Evolutionary conservation across 2,113 vertebrate genomes (phyloP).

Genomic region (Meleagris gallopavo): DNA sequence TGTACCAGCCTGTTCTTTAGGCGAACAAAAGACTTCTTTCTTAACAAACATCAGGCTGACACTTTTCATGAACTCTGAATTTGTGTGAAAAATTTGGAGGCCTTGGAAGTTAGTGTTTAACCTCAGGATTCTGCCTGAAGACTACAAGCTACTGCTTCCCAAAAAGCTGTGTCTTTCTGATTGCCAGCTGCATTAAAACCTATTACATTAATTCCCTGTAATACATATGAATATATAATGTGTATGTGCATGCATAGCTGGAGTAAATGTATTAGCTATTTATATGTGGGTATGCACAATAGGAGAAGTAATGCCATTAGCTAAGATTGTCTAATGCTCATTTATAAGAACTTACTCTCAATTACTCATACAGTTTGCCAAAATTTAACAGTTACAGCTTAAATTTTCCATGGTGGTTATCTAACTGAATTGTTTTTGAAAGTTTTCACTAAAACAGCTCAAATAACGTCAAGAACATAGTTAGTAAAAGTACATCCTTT

Average conservation of each 20-base stretch:
- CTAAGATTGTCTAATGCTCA: neutral
- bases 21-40: slow-evolving; percentile 57
- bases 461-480: neutral
- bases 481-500: slow-evolving; percentile 3
- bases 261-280: slow-evolving; percentile 20
- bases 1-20: neutral
- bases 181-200: slow-evolving; percentile 29
- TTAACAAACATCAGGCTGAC: neutral
- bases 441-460: neutral
- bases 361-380: slow-evolving; percentile 16
- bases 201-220: slow-evolving; percentile 35
- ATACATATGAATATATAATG: slow-evolving; percentile 7
- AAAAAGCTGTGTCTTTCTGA: neutral
- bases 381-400: slow-evolving; percentile 18
- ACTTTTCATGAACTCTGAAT: slow-evolving; percentile 45
- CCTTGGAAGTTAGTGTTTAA: neutral
- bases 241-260: neutral
- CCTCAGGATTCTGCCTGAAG: slow-evolving; percentile 31
- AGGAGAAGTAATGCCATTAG: slow-evolving; percentile 26
- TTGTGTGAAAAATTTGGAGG: slow-evolving; percentile 20
- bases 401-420: slow-evolving; percentile 22
- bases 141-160: neutral
- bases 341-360: slow-evolving; percentile 21
- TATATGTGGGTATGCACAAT: neutral
- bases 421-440: neutral